These are phyloP conservation scores for Lepidochitona cinerea DNA, from an alignment of 2,888 invertebrate species.

Conservation along the genomic window DNA sequence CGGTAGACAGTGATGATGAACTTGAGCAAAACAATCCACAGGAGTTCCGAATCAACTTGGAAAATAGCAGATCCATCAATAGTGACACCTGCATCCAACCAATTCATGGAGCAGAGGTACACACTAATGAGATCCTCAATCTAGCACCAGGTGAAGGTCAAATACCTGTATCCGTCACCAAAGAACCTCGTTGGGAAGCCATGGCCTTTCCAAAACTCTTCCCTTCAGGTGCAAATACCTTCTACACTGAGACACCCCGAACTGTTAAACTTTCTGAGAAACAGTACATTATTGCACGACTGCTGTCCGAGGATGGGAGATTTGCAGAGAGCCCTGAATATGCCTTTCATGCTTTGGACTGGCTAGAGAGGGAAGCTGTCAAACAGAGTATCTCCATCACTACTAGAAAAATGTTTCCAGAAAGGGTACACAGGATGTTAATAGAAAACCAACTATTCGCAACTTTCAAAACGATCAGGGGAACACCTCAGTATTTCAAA, in stretches of 20 bases:
- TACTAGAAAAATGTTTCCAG: neutral
- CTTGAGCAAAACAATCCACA: neutral
- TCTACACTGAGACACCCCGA: neutral
- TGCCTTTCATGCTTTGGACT: neutral
- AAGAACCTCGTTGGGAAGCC: neutral
- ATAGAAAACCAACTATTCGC: too few species aligned
- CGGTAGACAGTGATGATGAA: neutral
- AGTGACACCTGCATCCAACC: neutral
- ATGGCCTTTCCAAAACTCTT: conserved; percentile 3
- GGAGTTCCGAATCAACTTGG: neutral
- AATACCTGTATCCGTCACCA: neutral
- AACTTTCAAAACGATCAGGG: too few species aligned
- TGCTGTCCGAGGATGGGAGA: neutral
- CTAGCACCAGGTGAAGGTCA: conserved; percentile 1
- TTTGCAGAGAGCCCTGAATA: conserved; percentile 4
- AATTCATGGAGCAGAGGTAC: neutral
- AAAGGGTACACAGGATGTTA: too few species aligned
- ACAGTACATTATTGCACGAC: conserved; percentile 2
- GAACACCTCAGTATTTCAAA: too few species aligned
- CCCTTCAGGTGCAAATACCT: neutral
- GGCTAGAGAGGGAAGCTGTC: neutral
- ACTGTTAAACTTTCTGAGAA: neutral
- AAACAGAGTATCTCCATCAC: neutral
- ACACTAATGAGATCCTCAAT: neutral
- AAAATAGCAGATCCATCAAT: neutral